Conservation (phyloP, 2,797 vertebrate genomes). For the Urophycis tenuis region DNA sequence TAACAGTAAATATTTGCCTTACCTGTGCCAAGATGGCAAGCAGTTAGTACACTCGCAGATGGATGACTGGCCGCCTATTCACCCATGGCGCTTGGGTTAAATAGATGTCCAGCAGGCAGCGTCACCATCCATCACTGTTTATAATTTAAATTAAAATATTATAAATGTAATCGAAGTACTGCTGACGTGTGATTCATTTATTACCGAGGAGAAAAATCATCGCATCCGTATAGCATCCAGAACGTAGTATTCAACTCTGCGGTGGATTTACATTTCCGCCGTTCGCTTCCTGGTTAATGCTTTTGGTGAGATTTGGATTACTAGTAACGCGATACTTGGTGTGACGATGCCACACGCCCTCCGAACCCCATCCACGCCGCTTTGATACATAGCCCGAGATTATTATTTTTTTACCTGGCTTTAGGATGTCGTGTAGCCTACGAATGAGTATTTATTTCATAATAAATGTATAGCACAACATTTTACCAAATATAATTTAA, state of each 20-base stretch:
- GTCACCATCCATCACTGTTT: slow-evolving; percentile 26
- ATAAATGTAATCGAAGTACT: neutral
- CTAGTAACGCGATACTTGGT: slow-evolving; percentile 44
- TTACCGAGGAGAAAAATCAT: neutral
- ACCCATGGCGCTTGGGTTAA: slow-evolving; percentile 33
- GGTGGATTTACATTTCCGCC: slow-evolving; percentile 51
- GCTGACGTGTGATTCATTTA: neutral
- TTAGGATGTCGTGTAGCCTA: neutral
- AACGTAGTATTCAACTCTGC: slow-evolving; percentile 34
- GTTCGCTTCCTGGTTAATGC: slow-evolving; percentile 55
- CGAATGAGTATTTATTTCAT: neutral
- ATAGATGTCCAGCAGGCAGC: neutral
- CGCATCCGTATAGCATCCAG: neutral
- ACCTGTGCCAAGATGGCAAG: slow-evolving; percentile 31
- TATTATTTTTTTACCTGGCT: no score
- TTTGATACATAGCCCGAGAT: neutral
- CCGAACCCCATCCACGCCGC: neutral
- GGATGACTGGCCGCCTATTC: slow-evolving; percentile 26
- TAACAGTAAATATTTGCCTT: slow-evolving; percentile 3
- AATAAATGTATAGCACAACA: neutral
- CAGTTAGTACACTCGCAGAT: slow-evolving; percentile 34
- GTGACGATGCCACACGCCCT: neutral
- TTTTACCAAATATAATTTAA: neutral
- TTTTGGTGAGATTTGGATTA: slow-evolving; percentile 33
- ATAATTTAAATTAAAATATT: slow-evolving; percentile 7